phyloP scores from a whole-genome alignment of 1,140 invertebrate species.

The Centruroides sculpturatus region DNA sequence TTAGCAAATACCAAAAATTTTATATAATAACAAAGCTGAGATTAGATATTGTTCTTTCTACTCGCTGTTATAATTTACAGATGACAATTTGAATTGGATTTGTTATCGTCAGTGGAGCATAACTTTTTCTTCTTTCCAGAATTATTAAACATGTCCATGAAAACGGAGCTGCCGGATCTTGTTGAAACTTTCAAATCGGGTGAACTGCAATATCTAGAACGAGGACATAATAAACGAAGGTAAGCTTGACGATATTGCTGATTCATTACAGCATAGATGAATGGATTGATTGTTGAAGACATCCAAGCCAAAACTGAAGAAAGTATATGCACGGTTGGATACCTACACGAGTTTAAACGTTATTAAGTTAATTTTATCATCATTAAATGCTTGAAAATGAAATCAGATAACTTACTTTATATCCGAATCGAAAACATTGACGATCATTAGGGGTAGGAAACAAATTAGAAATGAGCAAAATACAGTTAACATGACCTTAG shows the following conservation, averaged over 20 bases:
- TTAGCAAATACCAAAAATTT: too few relatives aligned
- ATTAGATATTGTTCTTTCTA: too few relatives aligned
- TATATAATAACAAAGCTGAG: too few relatives aligned
- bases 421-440: slow-evolving; percentile 42
- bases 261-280: slow-evolving; percentile 68
- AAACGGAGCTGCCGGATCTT: too few relatives aligned
- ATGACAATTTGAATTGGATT: too few relatives aligned
- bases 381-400: too few relatives aligned
- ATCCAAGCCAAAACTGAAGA: slow-evolving; percentile 39
- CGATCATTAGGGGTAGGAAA: slow-evolving; percentile 68
- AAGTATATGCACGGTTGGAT: background rate
- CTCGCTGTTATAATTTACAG: too few relatives aligned
- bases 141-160: too few relatives aligned
- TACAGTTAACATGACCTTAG: slow-evolving; percentile 65
- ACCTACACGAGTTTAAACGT: background rate
- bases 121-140: too few relatives aligned
- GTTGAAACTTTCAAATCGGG: too few relatives aligned
- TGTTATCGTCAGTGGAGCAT: too few relatives aligned
- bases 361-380: too few relatives aligned
- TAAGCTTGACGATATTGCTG: slow-evolving; percentile 65
- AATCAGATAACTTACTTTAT: background rate
- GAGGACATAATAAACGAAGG: background rate
- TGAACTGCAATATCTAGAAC: background rate
- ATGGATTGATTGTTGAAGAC: slow-evolving; percentile 38
- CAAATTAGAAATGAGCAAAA: slow-evolving; percentile 67